Evolutionary conservation across 30 jellyfish, hydroid and myxozoan genomes (phyloP), one percentile per base, ranked within the genome.

Genomic region (Cassiopea xamachana): DNA sequence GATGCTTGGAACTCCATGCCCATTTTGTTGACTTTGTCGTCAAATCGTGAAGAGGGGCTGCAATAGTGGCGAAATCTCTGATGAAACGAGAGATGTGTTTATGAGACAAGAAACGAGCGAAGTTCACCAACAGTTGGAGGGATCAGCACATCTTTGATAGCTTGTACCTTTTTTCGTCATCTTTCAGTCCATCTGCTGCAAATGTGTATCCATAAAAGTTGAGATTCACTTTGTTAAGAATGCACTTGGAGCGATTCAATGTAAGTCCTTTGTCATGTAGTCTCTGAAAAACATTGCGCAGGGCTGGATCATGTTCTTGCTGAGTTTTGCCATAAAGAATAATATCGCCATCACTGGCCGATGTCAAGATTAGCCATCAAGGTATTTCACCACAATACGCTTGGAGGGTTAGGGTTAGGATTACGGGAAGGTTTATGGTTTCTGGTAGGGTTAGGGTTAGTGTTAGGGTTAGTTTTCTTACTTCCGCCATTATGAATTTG

Each of bases 61-160:
- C 62, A 27, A 78, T 79, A 19, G 91, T 88, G 71, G 95, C 95
- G 69, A 88, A 77, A 75, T 88, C 60, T 46, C 55, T 49, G 78
- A 88, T 88, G 92, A 60, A 88, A 10, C 81, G 83, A 60, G 92
- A 80, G 60, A 79, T 78, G 61, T 79, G 67, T 64, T 79, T 43
- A 39, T 86, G 87, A 55, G 78, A 88, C 87, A 79, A 88, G 27
- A 78, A 64, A 60, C 87, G 73, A 69, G 82, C 67, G 61, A 55
- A 88, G 67, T 64, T 79, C 18, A 39, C 92, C 92, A 17, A 51
- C 82, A 39, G 60, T 64, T 68, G 6, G 80, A 17, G 92, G 92
- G 51, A 39, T 55, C 44, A 87, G 78, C 17, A 77, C 48, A 48
- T 84, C 74, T 43, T 69, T 59, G 59, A 82, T 45, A 18, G 85